phyloP scores from a whole-genome alignment of 1,140 invertebrate genomes.

The Chironomus tepperi region DNA sequence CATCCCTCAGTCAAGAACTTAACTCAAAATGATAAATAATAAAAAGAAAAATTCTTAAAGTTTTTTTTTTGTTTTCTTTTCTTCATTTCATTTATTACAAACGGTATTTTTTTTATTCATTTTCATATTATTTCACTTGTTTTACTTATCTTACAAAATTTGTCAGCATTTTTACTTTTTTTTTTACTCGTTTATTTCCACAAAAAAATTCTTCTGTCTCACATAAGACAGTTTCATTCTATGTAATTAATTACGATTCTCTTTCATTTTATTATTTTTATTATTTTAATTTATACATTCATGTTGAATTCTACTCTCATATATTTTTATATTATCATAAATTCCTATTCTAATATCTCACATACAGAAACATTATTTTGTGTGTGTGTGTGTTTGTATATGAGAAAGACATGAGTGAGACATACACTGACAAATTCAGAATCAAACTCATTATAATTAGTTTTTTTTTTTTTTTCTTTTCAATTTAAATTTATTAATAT shows the following conservation, averaged over 20 bases:
- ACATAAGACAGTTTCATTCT: too few species aligned
- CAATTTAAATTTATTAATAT: slow-evolving; percentile 8
- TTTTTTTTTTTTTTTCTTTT: not conserved
- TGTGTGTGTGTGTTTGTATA: not conserved
- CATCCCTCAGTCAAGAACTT: not conserved
- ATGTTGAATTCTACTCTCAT: not conserved
- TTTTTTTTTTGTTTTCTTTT: not conserved
- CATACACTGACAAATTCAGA: not conserved
- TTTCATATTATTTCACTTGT: not conserved
- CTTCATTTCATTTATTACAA: slow-evolving; percentile 14
- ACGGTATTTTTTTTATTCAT: not conserved
- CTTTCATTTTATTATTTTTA: not conserved
- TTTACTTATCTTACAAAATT: slow-evolving; percentile 20
- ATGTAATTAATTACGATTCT: not conserved
- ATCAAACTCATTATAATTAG: not conserved
- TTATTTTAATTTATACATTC: slow-evolving; percentile 9
- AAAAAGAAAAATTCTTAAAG: not conserved
- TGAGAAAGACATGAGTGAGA: not conserved
- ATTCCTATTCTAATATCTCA: slow-evolving; percentile 9
- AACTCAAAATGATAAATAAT: not conserved
- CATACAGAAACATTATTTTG: not conserved
- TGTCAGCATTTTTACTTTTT: not conserved
- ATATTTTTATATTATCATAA: not conserved
- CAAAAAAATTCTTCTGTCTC: too few species aligned
- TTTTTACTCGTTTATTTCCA: too few species aligned